Evolutionary conservation across 2,888 invertebrate genomes (phyloP), one percentile per base, ranked within the genome.

Genomic region (Hybos culiciformis): DNA sequence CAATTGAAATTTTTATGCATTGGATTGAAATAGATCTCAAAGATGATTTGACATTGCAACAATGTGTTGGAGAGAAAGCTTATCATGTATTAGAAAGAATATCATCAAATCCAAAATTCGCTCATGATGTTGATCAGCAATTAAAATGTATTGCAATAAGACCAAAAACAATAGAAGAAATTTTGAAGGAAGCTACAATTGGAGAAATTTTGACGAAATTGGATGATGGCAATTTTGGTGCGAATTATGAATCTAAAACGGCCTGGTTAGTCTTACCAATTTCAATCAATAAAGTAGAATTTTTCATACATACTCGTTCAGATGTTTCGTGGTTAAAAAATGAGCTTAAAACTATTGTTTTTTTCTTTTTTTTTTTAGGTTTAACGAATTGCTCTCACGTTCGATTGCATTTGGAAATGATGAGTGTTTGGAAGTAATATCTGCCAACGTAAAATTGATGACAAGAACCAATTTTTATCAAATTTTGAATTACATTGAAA

Each of bases 21-120:
- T 61, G 61, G 62, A 57, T 56, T 5, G 61, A 62, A 48, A 48
- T 57, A 4, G 57, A 59, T 39, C 15, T 57, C 2, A 51, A 47
- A 4, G 50, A 49, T 5, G 45, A 50, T 7, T 41, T 43, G 23
- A 59, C 55, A n/a, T 48, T 62, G 6, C 62, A 62, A 39, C 46
- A 51, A 31, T 47, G 44, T 1, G 51, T 61, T 26, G 62, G 60
- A 3, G 53, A 50, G n/a, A 47, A 52, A 41, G 51, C 56, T 1
- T 60, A 54, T 43, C 23, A 45, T 11, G 49, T 61, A 5, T 46
- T 54, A 7, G 54, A 56, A 34, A 48, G 58, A 5, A 56, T 62
- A 41, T 17, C 45, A 5, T 42, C 43, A 1, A 59, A 60, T 44
- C 44, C 43, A 18, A 32, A 26, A 3, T 56, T 61, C 29, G 48